These are phyloP conservation scores for Drosophila siamana DNA, from an alignment of 2,888 invertebrate genomes.

Conservation along the genomic window DNA sequence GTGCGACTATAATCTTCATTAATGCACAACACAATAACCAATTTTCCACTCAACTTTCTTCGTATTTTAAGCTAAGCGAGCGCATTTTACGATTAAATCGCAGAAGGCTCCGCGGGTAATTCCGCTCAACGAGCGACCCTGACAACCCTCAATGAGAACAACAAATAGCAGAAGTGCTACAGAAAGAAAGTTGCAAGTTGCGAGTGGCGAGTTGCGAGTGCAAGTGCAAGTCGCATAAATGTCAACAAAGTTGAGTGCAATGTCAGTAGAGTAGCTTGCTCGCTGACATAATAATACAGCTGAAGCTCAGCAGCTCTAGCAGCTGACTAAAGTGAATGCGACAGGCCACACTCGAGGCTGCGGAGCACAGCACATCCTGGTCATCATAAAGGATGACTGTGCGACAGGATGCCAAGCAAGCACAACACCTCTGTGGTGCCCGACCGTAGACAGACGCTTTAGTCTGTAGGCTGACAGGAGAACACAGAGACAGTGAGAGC, in stretches of 20 bases:
- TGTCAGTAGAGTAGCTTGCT: slow-evolving; percentile 43
- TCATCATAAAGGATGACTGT: slow-evolving; percentile 13
- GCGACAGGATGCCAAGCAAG: slow-evolving; percentile 6
- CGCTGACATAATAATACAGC: slow-evolving; percentile 65
- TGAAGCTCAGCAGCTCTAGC: slow-evolving; percentile 20
- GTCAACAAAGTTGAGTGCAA: slow-evolving; percentile 73
- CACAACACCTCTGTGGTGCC: slow-evolving; percentile 16
- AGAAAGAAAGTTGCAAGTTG: too few species aligned
- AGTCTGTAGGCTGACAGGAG: background rate
- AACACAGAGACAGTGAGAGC: too few species aligned
- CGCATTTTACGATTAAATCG: slow-evolving; percentile 56
- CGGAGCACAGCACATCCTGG: slow-evolving; percentile 20
- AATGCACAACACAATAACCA: slow-evolving; percentile 61
- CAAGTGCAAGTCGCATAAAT: slow-evolving; percentile 64
- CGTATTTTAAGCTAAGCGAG: slow-evolving; percentile 44
- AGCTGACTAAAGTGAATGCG: slow-evolving; percentile 54
- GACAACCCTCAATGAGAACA: slow-evolving; percentile 17
- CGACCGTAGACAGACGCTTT: slow-evolving; percentile 16
- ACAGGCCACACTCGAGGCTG: slow-evolving; percentile 43
- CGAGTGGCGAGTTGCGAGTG: too few species aligned
- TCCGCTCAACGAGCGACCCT: slow-evolving; percentile 41
- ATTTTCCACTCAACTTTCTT: slow-evolving; percentile 66
- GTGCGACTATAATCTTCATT: slow-evolving; percentile 43
- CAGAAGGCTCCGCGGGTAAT: slow-evolving; percentile 37
- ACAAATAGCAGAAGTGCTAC: slow-evolving; percentile 5